These are phyloP conservation scores for Serinus canaria DNA, from an alignment of 2,113 vertebrate genomes.

Conservation along the genomic window DNA sequence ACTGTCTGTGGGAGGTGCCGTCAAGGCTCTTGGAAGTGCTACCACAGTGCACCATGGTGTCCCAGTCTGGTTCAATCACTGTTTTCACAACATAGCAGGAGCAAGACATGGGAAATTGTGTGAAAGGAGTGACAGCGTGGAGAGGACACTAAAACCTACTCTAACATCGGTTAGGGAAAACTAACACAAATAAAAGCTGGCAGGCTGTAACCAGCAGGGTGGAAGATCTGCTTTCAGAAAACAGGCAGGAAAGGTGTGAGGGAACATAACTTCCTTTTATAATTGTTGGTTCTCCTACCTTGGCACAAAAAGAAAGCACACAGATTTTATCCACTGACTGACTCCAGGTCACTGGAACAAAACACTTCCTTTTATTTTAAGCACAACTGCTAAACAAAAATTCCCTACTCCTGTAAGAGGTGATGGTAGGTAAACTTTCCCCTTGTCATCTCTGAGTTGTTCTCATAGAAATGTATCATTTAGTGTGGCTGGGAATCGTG, in stretches of 20 bases:
- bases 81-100: neutral
- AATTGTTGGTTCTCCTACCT: slow-evolving; percentile 34
- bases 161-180: neutral
- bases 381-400: neutral
- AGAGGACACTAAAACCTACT: neutral
- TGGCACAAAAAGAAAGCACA: slow-evolving; percentile 20
- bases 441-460: neutral
- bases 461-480: neutral
- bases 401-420: neutral
- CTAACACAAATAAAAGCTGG: neutral
- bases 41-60: neutral
- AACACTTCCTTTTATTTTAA: slow-evolving; percentile 42
- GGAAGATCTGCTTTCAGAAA: slow-evolving; percentile 38
- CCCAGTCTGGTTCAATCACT: neutral
- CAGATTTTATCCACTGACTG: neutral
- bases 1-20: neutral
- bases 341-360: slow-evolving; percentile 23
- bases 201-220: neutral
- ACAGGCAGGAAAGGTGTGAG: slow-evolving; percentile 56
- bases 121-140: neutral
- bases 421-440: neutral
- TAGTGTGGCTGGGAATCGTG: neutral
- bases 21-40: neutral
- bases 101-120: neutral
- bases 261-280: slow-evolving; percentile 38